Conservation (phyloP, 2,113 vertebrate species). For the Cryptomyrus ogoouensis region DNA sequence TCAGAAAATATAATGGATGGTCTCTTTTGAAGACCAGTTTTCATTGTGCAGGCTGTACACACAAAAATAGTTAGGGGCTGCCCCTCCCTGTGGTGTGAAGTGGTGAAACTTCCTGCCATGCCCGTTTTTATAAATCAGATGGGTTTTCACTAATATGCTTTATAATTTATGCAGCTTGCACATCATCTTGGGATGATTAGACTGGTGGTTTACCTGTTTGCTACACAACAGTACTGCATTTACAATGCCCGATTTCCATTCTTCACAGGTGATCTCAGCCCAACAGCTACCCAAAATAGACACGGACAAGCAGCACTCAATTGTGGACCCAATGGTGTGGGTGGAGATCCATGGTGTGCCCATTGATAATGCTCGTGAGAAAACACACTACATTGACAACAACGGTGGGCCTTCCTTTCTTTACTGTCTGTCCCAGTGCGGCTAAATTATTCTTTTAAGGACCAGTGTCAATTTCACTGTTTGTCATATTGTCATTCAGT, state of each 20-base stretch:
- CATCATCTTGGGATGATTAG: background rate
- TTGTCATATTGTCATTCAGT: background rate
- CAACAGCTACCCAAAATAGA: slow-evolving; percentile 92
- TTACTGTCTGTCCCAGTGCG: background rate
- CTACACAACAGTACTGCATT: background rate
- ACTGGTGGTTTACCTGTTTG: background rate
- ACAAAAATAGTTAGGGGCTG: background rate
- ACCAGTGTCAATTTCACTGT: background rate
- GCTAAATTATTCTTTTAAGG: background rate
- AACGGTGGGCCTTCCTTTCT: slow-evolving; percentile 63
- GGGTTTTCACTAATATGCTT: background rate
- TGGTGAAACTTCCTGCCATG: background rate
- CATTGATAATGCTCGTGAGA: slow-evolving; percentile 69
- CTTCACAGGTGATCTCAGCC: slow-evolving; percentile 78
- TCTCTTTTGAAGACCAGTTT: background rate
- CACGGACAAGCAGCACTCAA: slow-evolving; percentile 77
- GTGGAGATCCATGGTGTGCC: slow-evolving; percentile 78
- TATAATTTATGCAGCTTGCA: background rate
- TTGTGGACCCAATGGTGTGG: slow-evolving; percentile 87
- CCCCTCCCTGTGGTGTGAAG: background rate
- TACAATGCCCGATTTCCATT: background rate
- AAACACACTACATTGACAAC: slow-evolving; percentile 77
- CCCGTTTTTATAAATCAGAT: background rate
- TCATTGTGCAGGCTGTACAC: background rate
- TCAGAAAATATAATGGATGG: background rate